Evolutionary conservation across 2,797 vertebrate genomes (phyloP).

Genomic region (Macrochelys suwanniensis): DNA sequence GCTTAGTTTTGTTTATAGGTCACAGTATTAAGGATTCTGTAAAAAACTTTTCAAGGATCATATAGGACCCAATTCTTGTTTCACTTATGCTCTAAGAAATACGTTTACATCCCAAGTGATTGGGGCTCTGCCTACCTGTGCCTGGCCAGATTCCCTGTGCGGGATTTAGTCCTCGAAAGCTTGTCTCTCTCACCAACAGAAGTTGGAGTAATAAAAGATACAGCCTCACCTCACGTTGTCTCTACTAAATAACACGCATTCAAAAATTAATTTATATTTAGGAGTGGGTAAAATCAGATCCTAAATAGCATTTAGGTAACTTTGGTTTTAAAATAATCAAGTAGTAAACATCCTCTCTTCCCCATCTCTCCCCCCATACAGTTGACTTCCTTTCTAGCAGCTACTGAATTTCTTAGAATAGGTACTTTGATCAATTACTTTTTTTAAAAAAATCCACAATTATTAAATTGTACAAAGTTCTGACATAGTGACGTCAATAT

Average conservation of each 20-base stretch:
- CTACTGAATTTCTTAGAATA: not conserved
- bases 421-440: not conserved
- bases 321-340: not conserved
- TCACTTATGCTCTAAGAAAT: not conserved
- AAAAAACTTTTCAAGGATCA: not conserved
- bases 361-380: not conserved
- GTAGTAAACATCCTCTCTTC: not conserved
- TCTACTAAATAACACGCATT: not conserved
- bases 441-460: not conserved
- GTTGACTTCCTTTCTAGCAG: not conserved
- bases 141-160: not conserved
- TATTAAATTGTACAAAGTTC: not conserved
- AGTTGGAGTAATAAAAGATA: not conserved
- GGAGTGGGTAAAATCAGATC: not conserved
- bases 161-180: not conserved
- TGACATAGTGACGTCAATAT: not conserved
- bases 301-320: not conserved
- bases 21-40: accelerated
- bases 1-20: not conserved
- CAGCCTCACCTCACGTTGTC: no score
- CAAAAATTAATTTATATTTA: not conserved
- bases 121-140: not conserved
- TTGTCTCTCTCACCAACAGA: not conserved
- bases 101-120: not conserved
- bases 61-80: not conserved